Evolutionary conservation across 2,113 vertebrate species (phyloP).

Genomic region (Prionailurus viverrinus): DNA sequence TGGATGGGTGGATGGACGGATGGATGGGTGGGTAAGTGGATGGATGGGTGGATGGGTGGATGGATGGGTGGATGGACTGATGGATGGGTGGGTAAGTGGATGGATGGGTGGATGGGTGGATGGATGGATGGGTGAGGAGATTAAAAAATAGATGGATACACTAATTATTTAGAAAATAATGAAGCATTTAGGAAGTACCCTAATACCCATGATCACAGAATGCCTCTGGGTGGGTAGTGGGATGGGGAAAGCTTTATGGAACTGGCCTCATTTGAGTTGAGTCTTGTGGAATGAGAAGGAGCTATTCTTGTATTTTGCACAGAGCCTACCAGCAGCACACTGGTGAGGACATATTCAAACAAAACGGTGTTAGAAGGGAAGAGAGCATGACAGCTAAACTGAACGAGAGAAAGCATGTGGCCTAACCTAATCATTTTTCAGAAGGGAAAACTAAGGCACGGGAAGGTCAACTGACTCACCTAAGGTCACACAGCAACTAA

Average conservation of each 20-base stretch:
- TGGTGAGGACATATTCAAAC: not conserved
- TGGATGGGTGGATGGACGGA: accelerated
- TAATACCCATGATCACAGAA: not conserved
- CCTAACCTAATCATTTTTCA: not conserved
- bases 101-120: not conserved
- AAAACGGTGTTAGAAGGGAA: not conserved
- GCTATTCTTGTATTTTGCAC: not conserved
- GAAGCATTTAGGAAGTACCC: not conserved
- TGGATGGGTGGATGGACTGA: too few relatives aligned
- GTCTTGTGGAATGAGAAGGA: not conserved
- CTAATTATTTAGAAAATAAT: not conserved
- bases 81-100: not conserved
- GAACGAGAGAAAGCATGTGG: not conserved
- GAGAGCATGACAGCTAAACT: not conserved
- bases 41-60: too few relatives aligned
- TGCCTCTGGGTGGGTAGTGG: not conserved
- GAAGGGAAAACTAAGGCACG: not conserved
- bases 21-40: accelerated
- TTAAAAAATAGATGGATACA: not conserved
- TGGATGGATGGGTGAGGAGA: not conserved
- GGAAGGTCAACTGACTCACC: not conserved
- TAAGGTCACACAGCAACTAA: not conserved
- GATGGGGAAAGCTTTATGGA: not conserved
- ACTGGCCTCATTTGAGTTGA: not conserved
- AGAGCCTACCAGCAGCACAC: not conserved